Conservation (phyloP, 1,140 invertebrate genomes). For the Drosophila fuyamai region DNA sequence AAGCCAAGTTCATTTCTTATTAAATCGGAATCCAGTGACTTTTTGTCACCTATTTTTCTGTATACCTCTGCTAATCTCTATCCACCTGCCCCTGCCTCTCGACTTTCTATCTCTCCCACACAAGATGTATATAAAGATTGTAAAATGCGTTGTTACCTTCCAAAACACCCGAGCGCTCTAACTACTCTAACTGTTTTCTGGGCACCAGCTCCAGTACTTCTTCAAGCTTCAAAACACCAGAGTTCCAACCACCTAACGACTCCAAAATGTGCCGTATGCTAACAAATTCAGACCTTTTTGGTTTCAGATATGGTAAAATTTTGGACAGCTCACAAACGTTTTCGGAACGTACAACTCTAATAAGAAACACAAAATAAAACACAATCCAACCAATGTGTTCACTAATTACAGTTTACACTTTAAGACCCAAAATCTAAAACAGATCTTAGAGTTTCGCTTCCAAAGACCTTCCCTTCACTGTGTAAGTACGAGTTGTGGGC, state of each 20-base stretch:
- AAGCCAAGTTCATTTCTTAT: no score
- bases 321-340: slow-evolving; percentile 68
- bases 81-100: slow-evolving; percentile 9
- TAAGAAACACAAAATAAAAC: slow-evolving; percentile 21
- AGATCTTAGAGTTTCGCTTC: slow-evolving; percentile 58
- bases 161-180: slow-evolving; percentile 36
- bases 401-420: slow-evolving; percentile 47
- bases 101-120: slow-evolving; percentile 22
- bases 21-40: no score
- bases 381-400: slow-evolving; percentile 31
- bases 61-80: slow-evolving; percentile 13
- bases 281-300: slow-evolving; percentile 81
- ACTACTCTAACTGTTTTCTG: slow-evolving; percentile 28
- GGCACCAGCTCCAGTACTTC: slow-evolving; percentile 27
- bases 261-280: slow-evolving; percentile 66
- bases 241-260: slow-evolving; percentile 51
- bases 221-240: slow-evolving; percentile 44
- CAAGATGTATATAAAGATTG: slow-evolving; percentile 38
- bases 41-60: slow-evolving; percentile 6
- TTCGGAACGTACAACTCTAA: slow-evolving; percentile 46
- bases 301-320: slow-evolving; percentile 79
- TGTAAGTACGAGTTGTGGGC: slow-evolving; percentile 68
- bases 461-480: slow-evolving; percentile 52
- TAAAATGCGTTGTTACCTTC: slow-evolving; percentile 43
- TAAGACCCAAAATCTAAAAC: slow-evolving; percentile 40